Percentiles rank a stretch among this genome's conserved stretches.
These are phyloP conservation scores for Drosophila burlai DNA, from an alignment of 1,140 invertebrate genomes.

Conservation along the genomic window DNA sequence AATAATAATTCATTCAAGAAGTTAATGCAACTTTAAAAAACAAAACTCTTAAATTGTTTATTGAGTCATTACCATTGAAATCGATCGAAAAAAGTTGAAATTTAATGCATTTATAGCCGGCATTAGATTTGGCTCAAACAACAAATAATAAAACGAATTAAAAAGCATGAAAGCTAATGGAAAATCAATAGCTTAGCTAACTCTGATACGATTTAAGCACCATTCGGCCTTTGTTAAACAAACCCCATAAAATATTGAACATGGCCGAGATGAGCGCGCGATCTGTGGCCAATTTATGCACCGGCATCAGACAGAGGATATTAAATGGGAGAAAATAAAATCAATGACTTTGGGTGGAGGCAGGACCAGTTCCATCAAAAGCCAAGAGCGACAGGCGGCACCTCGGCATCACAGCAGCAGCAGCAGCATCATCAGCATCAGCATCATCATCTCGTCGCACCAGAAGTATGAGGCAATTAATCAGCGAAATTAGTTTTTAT, in stretches of 20 bases:
- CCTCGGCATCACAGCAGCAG: conserved; percentile 4
- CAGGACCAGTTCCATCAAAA: conserved; percentile 41
- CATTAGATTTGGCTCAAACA: background rate
- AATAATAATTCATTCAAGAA: background rate
- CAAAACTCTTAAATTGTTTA: background rate
- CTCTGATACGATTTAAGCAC: conserved; percentile 5
- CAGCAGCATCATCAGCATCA: conserved; percentile 13
- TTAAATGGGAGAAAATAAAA: conserved; percentile 72
- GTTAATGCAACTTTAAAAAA: background rate
- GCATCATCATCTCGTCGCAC: conserved; percentile 26
- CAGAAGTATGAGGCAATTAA: conserved; percentile 62
- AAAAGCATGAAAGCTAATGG: conserved; percentile 7
- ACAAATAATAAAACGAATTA: background rate
- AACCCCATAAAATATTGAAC: conserved; percentile 35
- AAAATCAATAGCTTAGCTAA: conserved; percentile 7
- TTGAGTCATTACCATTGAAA: background rate
- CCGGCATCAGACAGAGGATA: conserved; percentile 55
- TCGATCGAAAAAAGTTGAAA: background rate
- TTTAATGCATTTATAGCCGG: background rate
- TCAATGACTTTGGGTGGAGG: conserved; percentile 23
- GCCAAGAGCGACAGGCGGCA: conserved; percentile 38
- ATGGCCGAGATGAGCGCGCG: conserved; percentile 8
- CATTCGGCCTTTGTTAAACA: conserved; percentile 17
- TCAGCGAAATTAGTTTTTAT: conserved; percentile 82
- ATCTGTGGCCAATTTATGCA: conserved; percentile 58